phyloP scores from a whole-genome alignment of 1,140 invertebrate genomes.

The Tetranychus urticae region DNA sequence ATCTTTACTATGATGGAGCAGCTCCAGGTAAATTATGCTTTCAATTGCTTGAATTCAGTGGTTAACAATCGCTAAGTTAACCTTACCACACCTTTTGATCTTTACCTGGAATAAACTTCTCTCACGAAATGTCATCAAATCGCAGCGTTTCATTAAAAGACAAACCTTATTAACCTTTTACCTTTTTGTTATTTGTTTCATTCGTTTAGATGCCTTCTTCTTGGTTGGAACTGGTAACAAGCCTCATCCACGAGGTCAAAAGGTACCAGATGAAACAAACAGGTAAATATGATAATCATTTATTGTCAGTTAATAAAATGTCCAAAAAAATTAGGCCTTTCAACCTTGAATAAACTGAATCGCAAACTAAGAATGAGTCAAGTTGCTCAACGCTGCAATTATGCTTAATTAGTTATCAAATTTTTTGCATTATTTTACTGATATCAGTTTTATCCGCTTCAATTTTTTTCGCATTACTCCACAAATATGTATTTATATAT shows the following conservation, averaged over 20 bases:
- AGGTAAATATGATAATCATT: constrained; percentile 39
- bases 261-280: constrained; percentile 70
- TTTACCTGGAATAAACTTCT: background rate
- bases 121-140: background rate
- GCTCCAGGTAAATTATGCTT: constrained; percentile 8
- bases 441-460: too few relatives aligned
- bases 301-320: too few relatives aligned
- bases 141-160: too few relatives aligned
- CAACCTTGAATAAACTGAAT: background rate
- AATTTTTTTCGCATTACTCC: too few relatives aligned
- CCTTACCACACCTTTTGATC: background rate
- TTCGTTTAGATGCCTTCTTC: constrained; percentile 43
- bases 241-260: constrained; percentile 47
- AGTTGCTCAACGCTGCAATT: too few relatives aligned
- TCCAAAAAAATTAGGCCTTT: background rate
- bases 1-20: constrained; percentile 38
- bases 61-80: too few relatives aligned
- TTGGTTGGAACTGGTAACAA: constrained; percentile 67
- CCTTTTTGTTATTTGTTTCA: constrained; percentile 45
- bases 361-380: too few relatives aligned
- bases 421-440: too few relatives aligned
- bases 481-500: background rate
- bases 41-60: too few relatives aligned
- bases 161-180: constrained; percentile 27
- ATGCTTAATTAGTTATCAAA: too few relatives aligned